Conservation (phyloP, 1,140 invertebrate species). For the Dendroctonus ponderosae region DNA sequence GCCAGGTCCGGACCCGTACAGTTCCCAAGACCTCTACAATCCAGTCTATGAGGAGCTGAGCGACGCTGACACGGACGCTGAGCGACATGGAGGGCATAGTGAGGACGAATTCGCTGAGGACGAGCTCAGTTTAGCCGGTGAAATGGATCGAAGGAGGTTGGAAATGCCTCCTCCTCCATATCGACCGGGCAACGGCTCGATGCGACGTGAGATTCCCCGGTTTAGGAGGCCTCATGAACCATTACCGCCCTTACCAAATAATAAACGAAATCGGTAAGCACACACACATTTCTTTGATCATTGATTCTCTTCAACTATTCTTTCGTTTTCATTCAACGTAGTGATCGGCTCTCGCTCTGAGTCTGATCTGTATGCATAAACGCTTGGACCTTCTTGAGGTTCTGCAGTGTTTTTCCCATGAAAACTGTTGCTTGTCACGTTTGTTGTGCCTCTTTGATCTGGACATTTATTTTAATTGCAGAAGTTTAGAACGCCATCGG, state of each 20-base stretch:
- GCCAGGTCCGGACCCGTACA: slow-evolving; percentile 66
- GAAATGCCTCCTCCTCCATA: slow-evolving; percentile 53
- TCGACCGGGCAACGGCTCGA: slow-evolving; percentile 34
- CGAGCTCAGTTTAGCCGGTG: slow-evolving; percentile 61
- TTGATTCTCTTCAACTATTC: too few relatives aligned
- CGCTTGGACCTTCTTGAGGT: too few relatives aligned
- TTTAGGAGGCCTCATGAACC: slow-evolving; percentile 48
- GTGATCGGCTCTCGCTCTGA: too few relatives aligned
- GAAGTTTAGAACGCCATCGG: slow-evolving; percentile 59
- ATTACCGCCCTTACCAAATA: slow-evolving; percentile 49
- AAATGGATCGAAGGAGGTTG: slow-evolving; percentile 51
- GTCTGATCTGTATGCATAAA: too few relatives aligned
- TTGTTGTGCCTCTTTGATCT: too few relatives aligned
- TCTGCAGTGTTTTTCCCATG: neutral
- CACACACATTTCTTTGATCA: too few relatives aligned
- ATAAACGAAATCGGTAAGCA: slow-evolving; percentile 15
- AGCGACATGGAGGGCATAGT: slow-evolving; percentile 55
- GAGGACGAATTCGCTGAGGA: slow-evolving; percentile 71
- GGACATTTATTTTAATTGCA: slow-evolving; percentile 42
- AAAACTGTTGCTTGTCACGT: neutral
- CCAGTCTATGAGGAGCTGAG: slow-evolving; percentile 71
- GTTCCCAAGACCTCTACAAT: slow-evolving; percentile 66
- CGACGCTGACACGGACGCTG: slow-evolving; percentile 61
- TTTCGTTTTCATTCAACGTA: too few relatives aligned
- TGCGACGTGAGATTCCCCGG: slow-evolving; percentile 44